Base-by-base conservation (phyloP, 2,797 vertebrate species). In the Myotis pilosus region DNA sequence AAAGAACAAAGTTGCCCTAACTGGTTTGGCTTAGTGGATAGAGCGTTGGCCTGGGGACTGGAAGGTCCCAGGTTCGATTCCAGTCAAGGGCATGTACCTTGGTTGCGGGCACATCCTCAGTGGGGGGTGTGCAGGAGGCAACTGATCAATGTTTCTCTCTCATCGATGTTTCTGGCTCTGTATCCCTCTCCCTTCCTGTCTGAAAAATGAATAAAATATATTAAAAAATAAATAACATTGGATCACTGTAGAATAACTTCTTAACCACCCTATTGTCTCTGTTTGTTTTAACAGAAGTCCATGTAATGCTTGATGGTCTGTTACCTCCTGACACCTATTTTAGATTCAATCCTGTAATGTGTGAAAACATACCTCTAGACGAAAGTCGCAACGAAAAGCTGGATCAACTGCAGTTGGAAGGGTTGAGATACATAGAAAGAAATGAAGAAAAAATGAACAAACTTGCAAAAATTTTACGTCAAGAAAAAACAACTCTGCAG, bases 261-360 rank as follows among this genome's bases (percentile, higher is more conserved):
- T 93, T 79, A 69, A 7, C 30, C 2, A 47, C 36, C 10, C 22
- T 92, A 1, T 72, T 62, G 28, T 47, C 33, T 87, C 55, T 91
- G 30, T 84, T 96, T 97, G 92, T 96, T 78, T 96, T 97, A 97
- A 44, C 98, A 99, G 99, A 99, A 98, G 99, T 99, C 96, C 99
- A 99, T 96, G 98, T 99, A 95, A 99, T 99, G 99, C 98, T 99
- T 76, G 98, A 99, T 82, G 99, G 98, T 36, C 98, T 99, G 78
- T 98, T 99, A 84, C 99, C 99, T 64, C 97, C 99, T 10, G 97
- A 99, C 97, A 99, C 99, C 1, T 99, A 99, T 69, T 99, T 99
- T 98, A 99, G 99, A 97, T 99, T 99, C 98, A 99, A 99, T 98
- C 99, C 99, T n/a, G 98, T 99, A 78, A 98, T 99, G 98, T 99